A percentile compares a stretch with the other conserved stretches of the same genome.
These are phyloP conservation scores for Trinectes maculatus DNA, from an alignment of 2,113 vertebrate species.

Conservation along the genomic window DNA sequence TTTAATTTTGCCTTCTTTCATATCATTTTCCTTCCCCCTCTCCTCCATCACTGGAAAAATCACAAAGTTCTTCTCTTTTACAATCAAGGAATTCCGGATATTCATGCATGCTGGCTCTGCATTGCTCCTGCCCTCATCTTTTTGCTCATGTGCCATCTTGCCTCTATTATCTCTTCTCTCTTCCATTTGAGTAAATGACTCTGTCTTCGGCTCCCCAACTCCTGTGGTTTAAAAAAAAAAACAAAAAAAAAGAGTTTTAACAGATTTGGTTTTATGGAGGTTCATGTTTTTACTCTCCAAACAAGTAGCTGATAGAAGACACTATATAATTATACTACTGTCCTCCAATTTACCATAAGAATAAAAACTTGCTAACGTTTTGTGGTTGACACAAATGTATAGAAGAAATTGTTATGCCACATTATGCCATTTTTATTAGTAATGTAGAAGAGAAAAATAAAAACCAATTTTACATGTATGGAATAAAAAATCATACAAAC, in stretches of 20 bases:
- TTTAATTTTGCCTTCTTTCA: conserved; percentile 42
- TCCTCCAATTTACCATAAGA: background rate
- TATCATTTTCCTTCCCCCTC: conserved; percentile 52
- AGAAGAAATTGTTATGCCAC: too few relatives aligned
- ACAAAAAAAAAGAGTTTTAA: background rate
- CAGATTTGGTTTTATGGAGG: background rate
- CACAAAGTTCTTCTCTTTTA: conserved; percentile 5
- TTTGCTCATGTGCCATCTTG: conserved; percentile 24
- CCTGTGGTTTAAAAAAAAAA: conserved; percentile 48
- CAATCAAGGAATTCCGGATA: background rate
- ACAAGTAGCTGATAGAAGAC: background rate
- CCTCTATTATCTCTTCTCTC: conserved; percentile 43
- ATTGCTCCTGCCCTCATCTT: conserved; percentile 4
- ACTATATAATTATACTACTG: background rate
- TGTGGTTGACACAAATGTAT: too few relatives aligned
- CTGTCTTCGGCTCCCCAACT: conserved; percentile 58
- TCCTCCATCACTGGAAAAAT: conserved; percentile 41
- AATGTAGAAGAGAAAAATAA: too few relatives aligned
- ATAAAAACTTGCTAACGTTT: too few relatives aligned
- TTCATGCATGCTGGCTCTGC: background rate
- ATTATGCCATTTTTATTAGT: too few relatives aligned
- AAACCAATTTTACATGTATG: too few relatives aligned
- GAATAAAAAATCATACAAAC: too few relatives aligned
- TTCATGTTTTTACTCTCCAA: background rate
- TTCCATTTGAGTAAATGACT: conserved; percentile 72